Percentiles rank a stretch among this genome's conserved stretches.
Evolutionary conservation across 2,888 invertebrate species (phyloP).

Genomic region (Ferdinandea cuprea): DNA sequence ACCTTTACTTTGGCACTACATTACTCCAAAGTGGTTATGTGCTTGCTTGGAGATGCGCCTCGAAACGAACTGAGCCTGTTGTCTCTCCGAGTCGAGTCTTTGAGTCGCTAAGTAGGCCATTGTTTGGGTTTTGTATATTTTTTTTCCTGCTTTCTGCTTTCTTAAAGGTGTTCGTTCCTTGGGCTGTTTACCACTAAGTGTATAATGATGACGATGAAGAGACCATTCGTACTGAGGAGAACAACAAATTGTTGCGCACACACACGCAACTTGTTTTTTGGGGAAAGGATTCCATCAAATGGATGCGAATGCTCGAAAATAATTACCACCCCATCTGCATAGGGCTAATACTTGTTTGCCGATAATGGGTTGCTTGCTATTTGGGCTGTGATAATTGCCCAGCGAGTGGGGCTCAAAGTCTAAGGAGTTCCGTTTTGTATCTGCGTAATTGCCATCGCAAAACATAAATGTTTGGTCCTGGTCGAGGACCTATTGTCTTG

Average conservation of each 20-base stretch:
- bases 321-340: constrained; percentile 5
- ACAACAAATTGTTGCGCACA: constrained; percentile 46
- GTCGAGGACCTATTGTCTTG: constrained; percentile 7
- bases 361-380: constrained; percentile 51
- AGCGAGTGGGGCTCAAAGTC: background rate
- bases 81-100: constrained; percentile 18
- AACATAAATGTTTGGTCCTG: background rate
- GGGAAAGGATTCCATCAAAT: constrained; percentile 13
- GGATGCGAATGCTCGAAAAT: constrained; percentile 4
- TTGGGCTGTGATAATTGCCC: constrained; percentile 43
- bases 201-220: constrained; percentile 34
- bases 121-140: constrained; percentile 29
- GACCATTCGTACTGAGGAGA: constrained; percentile 18
- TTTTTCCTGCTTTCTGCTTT: background rate
- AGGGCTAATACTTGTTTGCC: background rate
- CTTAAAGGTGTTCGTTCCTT: constrained; percentile 22
- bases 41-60: constrained; percentile 38
- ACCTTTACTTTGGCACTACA: constrained; percentile 71
- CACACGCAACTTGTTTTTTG: background rate
- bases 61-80: background rate
- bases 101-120: constrained; percentile 59
- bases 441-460: background rate
- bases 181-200: constrained; percentile 25
- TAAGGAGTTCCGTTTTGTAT: constrained; percentile 17
- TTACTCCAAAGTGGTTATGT: constrained; percentile 65